These are phyloP conservation scores for Himantopus leucocephalus DNA, from an alignment of 2,113 vertebrate species.

Conservation along the genomic window DNA sequence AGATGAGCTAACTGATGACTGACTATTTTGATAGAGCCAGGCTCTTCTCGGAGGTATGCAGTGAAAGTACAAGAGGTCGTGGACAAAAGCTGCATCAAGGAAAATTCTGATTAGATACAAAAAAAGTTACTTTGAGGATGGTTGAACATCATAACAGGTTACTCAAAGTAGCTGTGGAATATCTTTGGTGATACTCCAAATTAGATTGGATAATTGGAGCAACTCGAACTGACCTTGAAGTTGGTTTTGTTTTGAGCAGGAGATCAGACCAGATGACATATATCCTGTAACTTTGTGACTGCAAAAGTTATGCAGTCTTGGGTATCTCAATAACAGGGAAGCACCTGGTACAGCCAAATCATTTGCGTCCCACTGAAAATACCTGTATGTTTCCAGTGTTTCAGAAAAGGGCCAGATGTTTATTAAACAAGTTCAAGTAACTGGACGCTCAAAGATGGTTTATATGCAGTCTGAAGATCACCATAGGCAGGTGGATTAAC, in stretches of 20 bases:
- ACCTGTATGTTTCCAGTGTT: background rate
- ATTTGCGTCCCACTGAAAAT: background rate
- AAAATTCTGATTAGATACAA: background rate
- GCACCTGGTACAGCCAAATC: background rate
- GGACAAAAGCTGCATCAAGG: background rate
- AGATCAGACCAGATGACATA: background rate
- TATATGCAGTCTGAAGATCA: background rate
- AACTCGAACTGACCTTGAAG: background rate
- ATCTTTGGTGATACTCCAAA: background rate
- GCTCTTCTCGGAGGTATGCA: background rate
- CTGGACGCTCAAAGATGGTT: background rate
- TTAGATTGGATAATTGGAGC: background rate
- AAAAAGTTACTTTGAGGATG: background rate
- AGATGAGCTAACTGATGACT: background rate
- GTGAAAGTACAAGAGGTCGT: background rate
- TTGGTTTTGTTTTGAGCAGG: background rate
- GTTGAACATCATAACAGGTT: background rate
- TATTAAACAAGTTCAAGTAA: background rate
- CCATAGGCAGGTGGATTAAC: rapidly evolving
- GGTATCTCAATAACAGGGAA: background rate
- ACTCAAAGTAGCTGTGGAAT: background rate
- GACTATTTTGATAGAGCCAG: background rate
- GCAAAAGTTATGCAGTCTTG: background rate
- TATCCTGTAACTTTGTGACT: background rate
- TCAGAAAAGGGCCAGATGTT: background rate